Evolutionary conservation across 2,797 vertebrate genomes (phyloP), one percentile per base, ranked within the genome.

Genomic region (Hydrolagus colliei): DNA sequence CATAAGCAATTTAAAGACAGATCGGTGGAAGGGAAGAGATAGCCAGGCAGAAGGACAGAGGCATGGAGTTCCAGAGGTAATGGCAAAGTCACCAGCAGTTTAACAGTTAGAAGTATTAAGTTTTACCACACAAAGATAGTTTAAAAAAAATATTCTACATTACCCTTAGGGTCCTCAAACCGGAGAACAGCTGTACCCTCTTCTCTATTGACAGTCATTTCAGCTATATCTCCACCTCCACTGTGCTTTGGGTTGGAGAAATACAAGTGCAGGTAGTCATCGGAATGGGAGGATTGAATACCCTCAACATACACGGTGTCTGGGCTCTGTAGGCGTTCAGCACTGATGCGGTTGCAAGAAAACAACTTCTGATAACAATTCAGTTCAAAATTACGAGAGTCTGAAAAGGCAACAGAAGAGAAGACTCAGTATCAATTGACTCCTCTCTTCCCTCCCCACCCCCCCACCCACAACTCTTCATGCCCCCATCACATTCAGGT

Each of bases 281-380:
- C 87, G 16, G 90, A 88, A 61, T 73, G 74, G 52, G 89, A 61
- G 4, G 16, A 9, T 22, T 87, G 87, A 87, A 90, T 86, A 82
- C 90, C 85, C 32, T 91, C 90, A 82, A 91, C 86, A 82, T 90
- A 75, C 35, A 92, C 72, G 5, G 89, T 90, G 79, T 91, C 88
- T 2, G 90, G 88, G 65, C 79, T 76, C 75, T 90, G 87, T 78
- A 92, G 68, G 71, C 68, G 86, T 9, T 85, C 86, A 9, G 87
- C 89, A 68, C 85, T 73, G 11, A 92, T 91, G 65, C 88, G 86
- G 87, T 87, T 87, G 61, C 86, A 84, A 84, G 89, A 72, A 52
- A 89, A 87, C 35, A 73, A 87, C 86, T 89, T 91, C 10, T 79
- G 68, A 59, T 86, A 86, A 86, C 89, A 91, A 73, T 89, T 91